Percentiles rank a stretch among this genome's conserved stretches.
Evolutionary conservation across 1,140 invertebrate species (phyloP).

Genomic region (Helicoverpa armigera): DNA sequence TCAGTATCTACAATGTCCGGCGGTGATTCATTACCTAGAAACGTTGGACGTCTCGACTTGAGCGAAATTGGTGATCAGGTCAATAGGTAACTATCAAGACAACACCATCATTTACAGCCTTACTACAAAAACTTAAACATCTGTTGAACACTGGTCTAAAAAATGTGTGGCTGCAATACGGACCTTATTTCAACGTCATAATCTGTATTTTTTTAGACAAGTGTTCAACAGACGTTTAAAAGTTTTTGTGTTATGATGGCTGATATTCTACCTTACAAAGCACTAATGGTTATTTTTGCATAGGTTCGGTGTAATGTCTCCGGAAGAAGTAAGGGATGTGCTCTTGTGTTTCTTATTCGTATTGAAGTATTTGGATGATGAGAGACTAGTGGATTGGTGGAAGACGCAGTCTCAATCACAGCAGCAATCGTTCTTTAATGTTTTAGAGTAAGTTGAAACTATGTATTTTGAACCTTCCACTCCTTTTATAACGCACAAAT

Average conservation of each 20-base stretch:
- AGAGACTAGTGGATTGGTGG: conserved; percentile 96
- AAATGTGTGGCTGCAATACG: too few species aligned
- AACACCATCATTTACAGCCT: conserved; percentile 5
- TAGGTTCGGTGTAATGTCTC: conserved; percentile 86
- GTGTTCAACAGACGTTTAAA: too few species aligned
- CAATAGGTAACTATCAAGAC: conserved; percentile 74
- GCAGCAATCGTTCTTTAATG: conserved; percentile 92
- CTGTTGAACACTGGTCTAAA: too few species aligned
- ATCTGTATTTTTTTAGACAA: too few species aligned
- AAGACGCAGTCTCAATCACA: conserved; percentile 92
- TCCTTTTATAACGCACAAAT: not conserved
- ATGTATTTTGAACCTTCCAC: not conserved
- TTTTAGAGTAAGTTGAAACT: conserved; percentile 90
- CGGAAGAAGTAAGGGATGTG: conserved; percentile 94
- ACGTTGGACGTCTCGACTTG: conserved; percentile 74
- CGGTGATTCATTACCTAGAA: conserved; percentile 80
- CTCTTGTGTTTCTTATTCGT: conserved; percentile 96
- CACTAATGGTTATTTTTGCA: conserved; percentile 52
- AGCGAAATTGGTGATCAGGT: conserved; percentile 84
- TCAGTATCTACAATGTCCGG: conserved; percentile 87
- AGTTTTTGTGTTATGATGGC: too few species aligned
- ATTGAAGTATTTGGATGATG: conserved; percentile 95
- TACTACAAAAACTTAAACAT: too few species aligned
- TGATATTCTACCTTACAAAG: not conserved
- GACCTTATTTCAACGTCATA: too few species aligned